A percentile compares a stretch with the other conserved stretches of the same genome.
Evolutionary conservation across 2,888 invertebrate species (phyloP).

Genomic region (Acanthosoma haemorrhoidale): DNA sequence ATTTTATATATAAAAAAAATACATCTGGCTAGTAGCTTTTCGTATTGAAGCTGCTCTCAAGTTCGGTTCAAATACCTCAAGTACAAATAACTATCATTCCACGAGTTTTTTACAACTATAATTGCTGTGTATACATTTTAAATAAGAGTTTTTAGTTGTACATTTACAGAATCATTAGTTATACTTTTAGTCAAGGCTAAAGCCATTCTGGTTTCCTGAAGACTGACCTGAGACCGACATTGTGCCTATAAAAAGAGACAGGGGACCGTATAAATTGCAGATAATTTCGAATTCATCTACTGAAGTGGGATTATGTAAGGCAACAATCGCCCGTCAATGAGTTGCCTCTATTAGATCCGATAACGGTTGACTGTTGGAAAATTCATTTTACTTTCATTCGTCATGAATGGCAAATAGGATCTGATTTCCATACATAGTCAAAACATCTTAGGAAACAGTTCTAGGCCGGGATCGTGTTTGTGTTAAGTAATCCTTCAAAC

Average conservation of each 20-base stretch:
- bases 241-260: neutral
- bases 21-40: no score
- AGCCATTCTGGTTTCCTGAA: neutral
- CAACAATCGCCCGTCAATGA: neutral
- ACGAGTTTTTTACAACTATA: no score
- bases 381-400: neutral
- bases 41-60: no score
- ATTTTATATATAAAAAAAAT: no score
- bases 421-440: neutral
- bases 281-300: slow-evolving; percentile 9
- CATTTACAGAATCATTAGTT: neutral
- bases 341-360: neutral
- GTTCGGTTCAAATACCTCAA: no score
- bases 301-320: neutral
- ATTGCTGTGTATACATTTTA: no score
- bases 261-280: slow-evolving; percentile 3
- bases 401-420: neutral
- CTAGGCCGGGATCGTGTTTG: no score
- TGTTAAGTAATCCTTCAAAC: no score
- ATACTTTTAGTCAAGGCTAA: neutral
- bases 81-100: no score
- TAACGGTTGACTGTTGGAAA: slow-evolving; percentile 1
- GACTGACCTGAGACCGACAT: neutral
- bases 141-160: no score
- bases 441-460: no score